Conservation (phyloP, 2,113 vertebrate species). For the Scophthalmus maximus region DNA sequence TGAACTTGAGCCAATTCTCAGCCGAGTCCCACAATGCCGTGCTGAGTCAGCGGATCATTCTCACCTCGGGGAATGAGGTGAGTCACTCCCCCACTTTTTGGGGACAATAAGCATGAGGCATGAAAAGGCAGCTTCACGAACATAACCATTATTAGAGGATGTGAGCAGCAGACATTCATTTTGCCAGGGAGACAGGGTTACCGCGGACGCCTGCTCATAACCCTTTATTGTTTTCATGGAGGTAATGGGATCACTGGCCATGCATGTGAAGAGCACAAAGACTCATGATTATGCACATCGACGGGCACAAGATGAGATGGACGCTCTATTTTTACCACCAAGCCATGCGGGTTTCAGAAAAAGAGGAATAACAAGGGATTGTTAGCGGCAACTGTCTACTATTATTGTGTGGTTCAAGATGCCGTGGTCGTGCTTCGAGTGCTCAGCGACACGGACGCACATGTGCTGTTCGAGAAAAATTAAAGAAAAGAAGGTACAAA, state of each 20-base stretch:
- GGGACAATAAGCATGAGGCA: slow-evolving; percentile 54
- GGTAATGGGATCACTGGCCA: slow-evolving; percentile 72
- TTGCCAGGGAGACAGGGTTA: slow-evolving; percentile 61
- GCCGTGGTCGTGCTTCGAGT: slow-evolving; percentile 18
- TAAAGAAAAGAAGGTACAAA: too few species aligned
- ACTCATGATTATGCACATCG: slow-evolving; percentile 73
- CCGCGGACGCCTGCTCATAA: slow-evolving; percentile 64
- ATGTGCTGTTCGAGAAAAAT: slow-evolving; percentile 8
- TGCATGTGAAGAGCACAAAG: slow-evolving; percentile 70
- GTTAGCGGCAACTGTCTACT: slow-evolving; percentile 19
- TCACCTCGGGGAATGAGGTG: slow-evolving; percentile 62
- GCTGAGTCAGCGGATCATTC: slow-evolving; percentile 39
- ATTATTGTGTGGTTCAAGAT: slow-evolving; percentile 10
- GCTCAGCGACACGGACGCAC: background rate
- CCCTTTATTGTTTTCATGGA: slow-evolving; percentile 77
- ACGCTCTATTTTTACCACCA: slow-evolving; percentile 66
- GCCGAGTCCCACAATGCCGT: slow-evolving; percentile 22
- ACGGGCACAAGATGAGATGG: slow-evolving; percentile 60
- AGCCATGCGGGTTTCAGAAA: slow-evolving; percentile 33
- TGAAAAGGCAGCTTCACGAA: slow-evolving; percentile 63
- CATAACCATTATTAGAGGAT: slow-evolving; percentile 69
- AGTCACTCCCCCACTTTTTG: slow-evolving; percentile 57
- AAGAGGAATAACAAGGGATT: slow-evolving; percentile 19
- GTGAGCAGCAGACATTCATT: slow-evolving; percentile 66
- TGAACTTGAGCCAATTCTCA: slow-evolving; percentile 6